Evolutionary conservation across 2,888 invertebrate genomes (phyloP).

Genomic region (Muschampia plurimacula): DNA sequence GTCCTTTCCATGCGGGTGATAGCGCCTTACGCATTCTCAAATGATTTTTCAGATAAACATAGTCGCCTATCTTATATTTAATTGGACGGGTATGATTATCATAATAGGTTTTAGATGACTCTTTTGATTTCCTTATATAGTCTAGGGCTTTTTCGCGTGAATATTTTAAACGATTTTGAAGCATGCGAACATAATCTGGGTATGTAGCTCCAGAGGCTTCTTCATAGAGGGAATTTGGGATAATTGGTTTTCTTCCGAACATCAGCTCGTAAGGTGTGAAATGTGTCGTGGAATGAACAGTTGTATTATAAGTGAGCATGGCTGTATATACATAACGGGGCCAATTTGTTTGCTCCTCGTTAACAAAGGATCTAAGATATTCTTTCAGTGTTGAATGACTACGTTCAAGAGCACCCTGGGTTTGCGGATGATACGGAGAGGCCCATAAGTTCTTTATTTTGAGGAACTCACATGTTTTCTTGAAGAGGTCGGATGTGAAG

Average conservation of each 20-base stretch:
- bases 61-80: neutral
- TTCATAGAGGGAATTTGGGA: neutral
- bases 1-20: neutral
- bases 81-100: neutral
- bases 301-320: neutral
- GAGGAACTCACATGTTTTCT: slow-evolving; percentile 2
- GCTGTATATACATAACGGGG: neutral
- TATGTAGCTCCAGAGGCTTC: neutral
- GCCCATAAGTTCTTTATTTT: neutral
- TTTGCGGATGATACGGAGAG: neutral
- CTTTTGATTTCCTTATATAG: neutral
- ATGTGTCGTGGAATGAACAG: neutral
- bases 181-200: neutral
- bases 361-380: neutral
- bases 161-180: neutral
- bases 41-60: neutral
- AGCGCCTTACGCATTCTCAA: neutral
- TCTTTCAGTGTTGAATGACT: neutral
- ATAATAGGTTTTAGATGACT: neutral
- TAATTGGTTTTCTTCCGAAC: neutral
- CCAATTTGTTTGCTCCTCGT: neutral
- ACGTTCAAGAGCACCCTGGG: neutral
- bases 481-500: slow-evolving; percentile 32
- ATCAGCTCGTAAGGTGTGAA: neutral
- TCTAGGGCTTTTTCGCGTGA: neutral